A percentile compares a stretch with the other conserved stretches of the same genome.
Conservation (phyloP, 1,140 invertebrate genomes). For the Conus ventricosus region DNA sequence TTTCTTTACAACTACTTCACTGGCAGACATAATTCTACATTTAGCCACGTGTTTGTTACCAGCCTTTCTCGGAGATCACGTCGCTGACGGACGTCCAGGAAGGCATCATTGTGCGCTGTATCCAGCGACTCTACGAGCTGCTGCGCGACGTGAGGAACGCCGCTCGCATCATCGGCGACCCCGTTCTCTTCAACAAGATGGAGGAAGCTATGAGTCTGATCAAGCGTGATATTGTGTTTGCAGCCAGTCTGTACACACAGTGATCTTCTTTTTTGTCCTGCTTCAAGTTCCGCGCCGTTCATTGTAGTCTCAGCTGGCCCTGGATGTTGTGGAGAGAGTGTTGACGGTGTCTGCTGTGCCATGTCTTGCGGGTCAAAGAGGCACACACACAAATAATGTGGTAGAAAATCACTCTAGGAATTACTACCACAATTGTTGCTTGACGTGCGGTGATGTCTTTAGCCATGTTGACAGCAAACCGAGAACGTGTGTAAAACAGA, state of each 20-base stretch:
- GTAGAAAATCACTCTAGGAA: background rate
- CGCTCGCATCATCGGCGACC: slow-evolving; percentile 93
- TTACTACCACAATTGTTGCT: too few relatives aligned
- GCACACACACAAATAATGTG: background rate
- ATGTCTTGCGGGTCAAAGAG: too few relatives aligned
- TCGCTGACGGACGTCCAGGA: slow-evolving; percentile 95
- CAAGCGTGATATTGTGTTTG: slow-evolving; percentile 98
- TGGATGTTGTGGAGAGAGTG: background rate
- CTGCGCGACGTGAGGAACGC: slow-evolving; percentile 91
- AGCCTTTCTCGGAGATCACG: slow-evolving; percentile 95
- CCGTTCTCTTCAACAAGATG: slow-evolving; percentile 93
- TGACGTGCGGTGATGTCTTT: too few relatives aligned
- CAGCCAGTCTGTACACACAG: slow-evolving; percentile 94
- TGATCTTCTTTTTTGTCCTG: slow-evolving; percentile 34
- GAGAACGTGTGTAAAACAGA: too few relatives aligned
- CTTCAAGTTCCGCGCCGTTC: background rate
- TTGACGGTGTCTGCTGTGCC: background rate
- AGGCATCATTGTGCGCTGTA: slow-evolving; percentile 97
- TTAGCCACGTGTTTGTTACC: slow-evolving; percentile 58
- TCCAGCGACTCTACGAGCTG: slow-evolving; percentile 96
- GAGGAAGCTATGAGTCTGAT: slow-evolving; percentile 94
- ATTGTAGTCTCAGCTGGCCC: background rate
- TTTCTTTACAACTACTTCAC: too few relatives aligned
- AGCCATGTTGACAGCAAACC: too few relatives aligned
- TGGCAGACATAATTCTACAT: too few relatives aligned